Conservation (phyloP, 2,888 invertebrate genomes). For the Scaptomyza reducta region DNA sequence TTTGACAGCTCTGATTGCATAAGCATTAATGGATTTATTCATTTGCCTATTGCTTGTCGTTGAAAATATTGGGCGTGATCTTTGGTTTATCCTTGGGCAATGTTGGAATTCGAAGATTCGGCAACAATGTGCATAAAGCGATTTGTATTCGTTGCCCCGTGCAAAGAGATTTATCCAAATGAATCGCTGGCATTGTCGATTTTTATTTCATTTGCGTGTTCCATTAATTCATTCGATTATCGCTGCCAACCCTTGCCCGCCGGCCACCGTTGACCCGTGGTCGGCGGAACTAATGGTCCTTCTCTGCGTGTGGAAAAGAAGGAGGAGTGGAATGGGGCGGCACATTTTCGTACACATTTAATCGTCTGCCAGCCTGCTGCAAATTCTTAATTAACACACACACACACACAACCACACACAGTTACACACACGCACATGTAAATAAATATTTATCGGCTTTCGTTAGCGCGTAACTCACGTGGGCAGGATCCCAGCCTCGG, state of each 20-base stretch:
- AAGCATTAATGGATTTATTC: not conserved
- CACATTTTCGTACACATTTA: slow-evolving; percentile 66
- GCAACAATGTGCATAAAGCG: slow-evolving; percentile 8
- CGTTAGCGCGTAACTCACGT: slow-evolving; percentile 58
- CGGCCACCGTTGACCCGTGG: not conserved
- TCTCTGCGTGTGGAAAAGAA: slow-evolving; percentile 52
- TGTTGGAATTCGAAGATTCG: not conserved
- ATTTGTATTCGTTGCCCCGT: slow-evolving; percentile 28
- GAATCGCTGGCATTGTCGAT: slow-evolving; percentile 60
- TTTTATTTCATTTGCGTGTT: slow-evolving; percentile 70
- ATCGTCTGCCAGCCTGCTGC: slow-evolving; percentile 67
- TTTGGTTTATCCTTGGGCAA: not conserved
- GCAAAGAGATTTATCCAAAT: slow-evolving; percentile 57
- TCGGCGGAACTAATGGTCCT: slow-evolving; percentile 63
- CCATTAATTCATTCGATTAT: slow-evolving; percentile 75
- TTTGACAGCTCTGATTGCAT: no score
- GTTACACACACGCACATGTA: slow-evolving; percentile 46
- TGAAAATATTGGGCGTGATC: not conserved
- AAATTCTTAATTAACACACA: slow-evolving; percentile 77
- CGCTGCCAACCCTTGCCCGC: slow-evolving; percentile 36
- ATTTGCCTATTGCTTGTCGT: not conserved
- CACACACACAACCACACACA: slow-evolving; percentile 23
- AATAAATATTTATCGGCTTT: slow-evolving; percentile 75
- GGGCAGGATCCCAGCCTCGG: slow-evolving; percentile 25
- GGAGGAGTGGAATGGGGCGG: slow-evolving; percentile 8